Percentiles rank a stretch among this genome's conserved stretches.
Evolutionary conservation across 2,797 vertebrate genomes (phyloP).

Genomic region (Hylomyscus alleni): DNA sequence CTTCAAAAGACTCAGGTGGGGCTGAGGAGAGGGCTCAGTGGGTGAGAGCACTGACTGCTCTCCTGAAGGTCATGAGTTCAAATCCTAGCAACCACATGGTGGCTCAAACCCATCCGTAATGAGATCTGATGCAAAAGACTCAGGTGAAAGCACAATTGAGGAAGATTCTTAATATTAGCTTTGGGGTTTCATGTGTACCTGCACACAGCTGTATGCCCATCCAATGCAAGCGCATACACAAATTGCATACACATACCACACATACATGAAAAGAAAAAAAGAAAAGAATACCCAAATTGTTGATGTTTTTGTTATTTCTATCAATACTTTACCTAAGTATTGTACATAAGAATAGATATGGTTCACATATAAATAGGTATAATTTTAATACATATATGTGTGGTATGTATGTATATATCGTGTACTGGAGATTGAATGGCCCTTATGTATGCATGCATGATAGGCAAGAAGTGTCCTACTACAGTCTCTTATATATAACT

Average conservation of each 20-base stretch:
- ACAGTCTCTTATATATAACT: neutral
- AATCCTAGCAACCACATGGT: too few species aligned
- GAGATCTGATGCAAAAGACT: neutral
- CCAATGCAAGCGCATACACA: too few species aligned
- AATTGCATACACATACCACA: neutral
- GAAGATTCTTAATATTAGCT: neutral
- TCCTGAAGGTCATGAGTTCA: too few species aligned
- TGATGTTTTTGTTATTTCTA: neutral
- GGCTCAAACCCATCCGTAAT: too few species aligned
- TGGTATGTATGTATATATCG: neutral
- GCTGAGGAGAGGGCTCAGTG: too few species aligned
- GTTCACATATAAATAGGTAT: neutral
- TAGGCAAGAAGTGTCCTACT: neutral
- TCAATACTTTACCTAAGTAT: neutral
- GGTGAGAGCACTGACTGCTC: too few species aligned
- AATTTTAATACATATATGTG: neutral
- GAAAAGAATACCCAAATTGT: neutral
- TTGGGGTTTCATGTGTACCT: neutral
- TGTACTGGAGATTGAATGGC: neutral
- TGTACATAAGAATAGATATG: neutral
- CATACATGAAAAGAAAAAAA: neutral
- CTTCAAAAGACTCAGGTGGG: neutral
- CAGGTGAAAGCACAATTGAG: neutral
- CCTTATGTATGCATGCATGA: neutral
- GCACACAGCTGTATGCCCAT: neutral